Conservation (phyloP, 1,140 invertebrate species). For the Laupala kohalensis region DNA sequence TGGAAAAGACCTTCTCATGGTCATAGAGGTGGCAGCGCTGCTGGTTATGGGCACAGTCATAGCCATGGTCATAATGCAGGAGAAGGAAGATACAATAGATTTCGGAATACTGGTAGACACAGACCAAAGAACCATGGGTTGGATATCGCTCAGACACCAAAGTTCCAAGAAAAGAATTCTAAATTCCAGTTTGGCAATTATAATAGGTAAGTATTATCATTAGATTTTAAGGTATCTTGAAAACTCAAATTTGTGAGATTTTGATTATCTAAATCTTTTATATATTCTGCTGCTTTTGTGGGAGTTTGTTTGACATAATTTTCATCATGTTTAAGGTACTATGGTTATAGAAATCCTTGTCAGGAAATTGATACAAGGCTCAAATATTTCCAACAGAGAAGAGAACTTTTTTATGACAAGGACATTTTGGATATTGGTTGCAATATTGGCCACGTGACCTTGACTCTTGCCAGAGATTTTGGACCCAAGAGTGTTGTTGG, state of each 20-base stretch:
- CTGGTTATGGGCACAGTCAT: too few species aligned
- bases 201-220: conserved; percentile 53
- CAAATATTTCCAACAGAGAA: conserved; percentile 58
- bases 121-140: background rate
- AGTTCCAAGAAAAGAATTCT: conserved; percentile 57
- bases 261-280: too few species aligned
- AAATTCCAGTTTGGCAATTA: conserved; percentile 92
- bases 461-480: conserved; percentile 67
- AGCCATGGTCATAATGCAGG: conserved; percentile 16
- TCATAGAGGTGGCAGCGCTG: conserved; percentile 17
- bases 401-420: conserved; percentile 76
- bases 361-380: conserved; percentile 70
- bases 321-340: conserved; percentile 50
- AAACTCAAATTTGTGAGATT: too few species aligned
- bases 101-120: background rate
- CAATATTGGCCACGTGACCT: conserved; percentile 89
- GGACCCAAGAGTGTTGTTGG: conserved; percentile 75
- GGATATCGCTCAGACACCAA: conserved; percentile 36
- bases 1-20: conserved; percentile 42
- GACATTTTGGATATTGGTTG: conserved; percentile 95
- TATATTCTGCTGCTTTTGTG: background rate
- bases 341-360: conserved; percentile 80
- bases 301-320: background rate
- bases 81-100: conserved; percentile 15
- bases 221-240: background rate